Evolutionary conservation across 2,797 vertebrate genomes (phyloP).

Genomic region (Carapus acus): DNA sequence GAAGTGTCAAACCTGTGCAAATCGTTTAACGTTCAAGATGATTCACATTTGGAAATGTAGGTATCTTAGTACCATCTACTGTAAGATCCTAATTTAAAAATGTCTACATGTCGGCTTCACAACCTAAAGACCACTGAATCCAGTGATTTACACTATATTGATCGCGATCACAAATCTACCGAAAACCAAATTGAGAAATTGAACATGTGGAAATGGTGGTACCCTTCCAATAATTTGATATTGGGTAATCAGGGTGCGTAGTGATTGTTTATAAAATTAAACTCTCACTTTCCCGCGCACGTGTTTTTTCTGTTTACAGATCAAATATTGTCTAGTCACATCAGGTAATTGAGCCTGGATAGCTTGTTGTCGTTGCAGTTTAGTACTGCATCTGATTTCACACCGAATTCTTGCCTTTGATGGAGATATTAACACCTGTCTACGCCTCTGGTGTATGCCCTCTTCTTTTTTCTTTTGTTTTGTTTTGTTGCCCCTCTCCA

Average conservation of each 20-base stretch:
- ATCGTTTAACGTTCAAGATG: constrained; percentile 54
- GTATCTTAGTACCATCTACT: constrained; percentile 66
- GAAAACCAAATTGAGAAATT: constrained; percentile 46
- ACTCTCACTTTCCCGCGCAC: constrained; percentile 36
- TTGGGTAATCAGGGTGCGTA: constrained; percentile 34
- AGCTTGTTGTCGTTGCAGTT: constrained; percentile 16
- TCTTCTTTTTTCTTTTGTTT: no score
- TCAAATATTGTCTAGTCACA: constrained; percentile 16
- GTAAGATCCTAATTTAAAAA: constrained; percentile 41
- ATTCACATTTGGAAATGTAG: constrained; percentile 54
- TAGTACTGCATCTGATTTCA: constrained; percentile 42
- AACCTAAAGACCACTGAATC: constrained; percentile 29
- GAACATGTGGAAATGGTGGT: constrained; percentile 30
- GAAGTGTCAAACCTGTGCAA: constrained; percentile 57
- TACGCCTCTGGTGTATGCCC: neutral
- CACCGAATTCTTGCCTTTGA: constrained; percentile 21
- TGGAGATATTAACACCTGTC: constrained; percentile 12
- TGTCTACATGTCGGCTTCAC: constrained; percentile 24
- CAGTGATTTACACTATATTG: no score
- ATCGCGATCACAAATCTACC: constrained; percentile 51
- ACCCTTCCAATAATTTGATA: constrained; percentile 20
- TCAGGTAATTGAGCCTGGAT: constrained; percentile 42
- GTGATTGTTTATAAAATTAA: constrained; percentile 49
- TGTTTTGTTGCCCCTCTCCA: no score
- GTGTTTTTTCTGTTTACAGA: constrained; percentile 39